Evolutionary conservation across 2,113 vertebrate genomes (phyloP).

Genomic region (Ameiurus melas): DNA sequence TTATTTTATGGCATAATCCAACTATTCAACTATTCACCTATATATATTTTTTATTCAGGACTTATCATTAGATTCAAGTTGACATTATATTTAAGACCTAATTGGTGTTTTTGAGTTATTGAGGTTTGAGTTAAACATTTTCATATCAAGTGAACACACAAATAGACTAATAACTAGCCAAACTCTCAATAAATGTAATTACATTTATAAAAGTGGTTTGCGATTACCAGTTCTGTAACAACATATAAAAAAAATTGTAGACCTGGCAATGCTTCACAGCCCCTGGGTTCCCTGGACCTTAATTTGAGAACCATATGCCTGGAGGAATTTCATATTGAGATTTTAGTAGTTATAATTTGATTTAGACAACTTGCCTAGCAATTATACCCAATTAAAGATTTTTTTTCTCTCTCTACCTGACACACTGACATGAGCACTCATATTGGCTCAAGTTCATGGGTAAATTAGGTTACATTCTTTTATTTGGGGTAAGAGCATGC

Average conservation of each 20-base stretch:
- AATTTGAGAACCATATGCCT: neutral
- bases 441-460: neutral
- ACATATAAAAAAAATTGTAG: neutral
- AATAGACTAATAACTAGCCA: neutral
- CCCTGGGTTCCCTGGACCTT: neutral
- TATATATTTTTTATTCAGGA: no score
- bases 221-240: neutral
- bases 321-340: neutral
- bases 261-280: neutral
- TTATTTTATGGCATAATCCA: neutral
- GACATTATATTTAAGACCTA: neutral
- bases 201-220: neutral
- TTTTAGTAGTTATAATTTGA: neutral
- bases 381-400: slow-evolving; percentile 12
- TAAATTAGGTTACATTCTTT: neutral
- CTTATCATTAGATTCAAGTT: neutral
- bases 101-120: neutral
- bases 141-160: neutral
- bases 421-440: neutral
- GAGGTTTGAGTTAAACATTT: neutral
- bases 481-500: neutral
- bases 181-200: neutral
- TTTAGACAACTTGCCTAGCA: neutral
- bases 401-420: slow-evolving; percentile 22
- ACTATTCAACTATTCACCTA: neutral